Evolutionary conservation across 2,888 invertebrate species (phyloP), one percentile per base, ranked within the genome.

Genomic region (Anoncus sp.): DNA sequence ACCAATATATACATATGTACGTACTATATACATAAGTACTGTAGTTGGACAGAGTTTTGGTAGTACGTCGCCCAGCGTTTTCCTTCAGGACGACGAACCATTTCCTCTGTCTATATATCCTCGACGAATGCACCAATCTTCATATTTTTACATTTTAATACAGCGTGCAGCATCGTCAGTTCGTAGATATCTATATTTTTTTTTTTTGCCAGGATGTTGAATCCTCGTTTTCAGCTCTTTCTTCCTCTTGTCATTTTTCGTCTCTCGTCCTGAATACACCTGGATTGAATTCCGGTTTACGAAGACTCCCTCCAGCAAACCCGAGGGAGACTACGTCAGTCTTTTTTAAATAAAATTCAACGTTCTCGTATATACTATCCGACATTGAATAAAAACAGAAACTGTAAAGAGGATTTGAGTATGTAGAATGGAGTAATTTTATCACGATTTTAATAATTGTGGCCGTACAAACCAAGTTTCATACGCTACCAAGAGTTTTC

Each of bases 111-210:
- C 18, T 35, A n/a, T 55, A 31, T 57, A 35, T 47, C 53, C 77
- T 47, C 65, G 31, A 60, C 74, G 73, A 77, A 77, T 80, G 74
- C 75, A 76, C 77, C 80, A 80, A 81, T 81, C 80, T 80, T 81
- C 81, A 81, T 81, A 81, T 81, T 81, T 81, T 81, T 80, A 78
- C 81, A 81, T 80, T 62, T 75, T 81, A 80, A 80, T 81, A 74
- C 40, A 40, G 47, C 70, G 20, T 40, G 16, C 67, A 51, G 45
- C 22, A 63, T n/a, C 38, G 49, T 51, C 31, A 51, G 63, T 57
- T 63, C 35, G 45, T 45, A 49, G 43, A 31, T 57, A 57, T 47
- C 35, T 20, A n/a, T 5, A 20, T 20, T 22, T 40, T 16, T 16
- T 16, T 55, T n/a, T 14, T 7, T 22, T 18, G 24, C 31, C 35